phyloP scores from a whole-genome alignment of 2,113 vertebrate genomes.

The Chunga burmeisteri region DNA sequence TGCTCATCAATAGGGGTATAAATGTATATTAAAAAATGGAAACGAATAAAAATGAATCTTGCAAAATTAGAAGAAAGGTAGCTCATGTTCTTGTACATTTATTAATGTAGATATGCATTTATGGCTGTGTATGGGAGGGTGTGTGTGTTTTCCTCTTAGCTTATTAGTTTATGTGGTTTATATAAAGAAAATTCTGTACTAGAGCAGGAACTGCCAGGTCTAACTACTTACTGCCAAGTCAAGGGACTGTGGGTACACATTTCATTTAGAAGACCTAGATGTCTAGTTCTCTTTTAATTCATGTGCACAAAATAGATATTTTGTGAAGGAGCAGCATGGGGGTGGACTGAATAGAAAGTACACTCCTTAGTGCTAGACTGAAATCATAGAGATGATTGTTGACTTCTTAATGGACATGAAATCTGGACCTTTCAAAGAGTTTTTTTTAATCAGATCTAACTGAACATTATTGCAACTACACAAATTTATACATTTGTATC shows the following conservation, averaged over 20 bases:
- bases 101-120: background rate
- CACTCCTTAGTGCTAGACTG: background rate
- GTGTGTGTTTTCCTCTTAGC: background rate
- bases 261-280: background rate
- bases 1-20: background rate
- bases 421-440: background rate
- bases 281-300: background rate
- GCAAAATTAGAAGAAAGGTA: background rate
- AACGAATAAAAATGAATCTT: background rate
- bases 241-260: background rate
- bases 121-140: background rate
- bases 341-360: background rate
- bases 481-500: background rate
- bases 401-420: background rate
- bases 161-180: background rate
- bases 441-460: background rate
- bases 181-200: background rate
- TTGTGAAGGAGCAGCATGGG: background rate
- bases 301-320: background rate
- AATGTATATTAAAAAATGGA: background rate
- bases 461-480: background rate
- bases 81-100: background rate
- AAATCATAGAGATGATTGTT: background rate
- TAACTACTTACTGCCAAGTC: background rate
- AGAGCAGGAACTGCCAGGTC: background rate